These are phyloP conservation scores for Labrus mixtus DNA, from an alignment of 2,113 vertebrate genomes.

Conservation along the genomic window DNA sequence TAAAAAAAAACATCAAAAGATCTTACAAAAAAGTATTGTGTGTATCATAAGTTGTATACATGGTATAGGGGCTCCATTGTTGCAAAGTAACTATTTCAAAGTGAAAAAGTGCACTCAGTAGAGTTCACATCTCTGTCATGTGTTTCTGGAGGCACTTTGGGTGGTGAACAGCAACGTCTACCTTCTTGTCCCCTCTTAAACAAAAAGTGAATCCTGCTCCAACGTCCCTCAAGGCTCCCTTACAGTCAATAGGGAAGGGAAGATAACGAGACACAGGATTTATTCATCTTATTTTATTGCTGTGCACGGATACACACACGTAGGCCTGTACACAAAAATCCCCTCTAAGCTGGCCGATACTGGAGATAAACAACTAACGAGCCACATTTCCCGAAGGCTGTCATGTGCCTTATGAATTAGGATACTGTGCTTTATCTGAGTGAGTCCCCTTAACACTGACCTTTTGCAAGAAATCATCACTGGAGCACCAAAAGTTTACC, in stretches of 20 bases:
- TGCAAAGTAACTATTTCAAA: not conserved
- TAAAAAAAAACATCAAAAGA: too few relatives aligned
- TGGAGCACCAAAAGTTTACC: too few relatives aligned
- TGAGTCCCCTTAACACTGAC: too few relatives aligned
- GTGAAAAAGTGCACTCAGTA: too few relatives aligned
- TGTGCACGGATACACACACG: too few relatives aligned
- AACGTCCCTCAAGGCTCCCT: not conserved
- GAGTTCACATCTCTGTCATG: not conserved
- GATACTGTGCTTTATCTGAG: not conserved
- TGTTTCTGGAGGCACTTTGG: not conserved
- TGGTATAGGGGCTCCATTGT: not conserved
- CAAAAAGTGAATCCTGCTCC: not conserved
- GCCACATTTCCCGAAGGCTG: not conserved
- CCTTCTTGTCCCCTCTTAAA: not conserved
- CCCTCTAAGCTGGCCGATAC: too few relatives aligned
- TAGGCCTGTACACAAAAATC: too few relatives aligned
- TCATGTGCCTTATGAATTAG: not conserved
- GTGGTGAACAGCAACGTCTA: not conserved
- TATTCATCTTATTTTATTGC: too few relatives aligned
- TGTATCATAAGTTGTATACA: not conserved
- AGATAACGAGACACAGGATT: not conserved
- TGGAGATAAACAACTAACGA: not conserved
- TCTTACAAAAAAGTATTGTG: too few relatives aligned
- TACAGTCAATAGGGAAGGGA: not conserved
- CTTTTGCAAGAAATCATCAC: too few relatives aligned